Percentiles rank a stretch among this genome's conserved stretches.
phyloP scores from a whole-genome alignment of 2,113 vertebrate genomes.

The Rhegmatorhina hoffmannsi region DNA sequence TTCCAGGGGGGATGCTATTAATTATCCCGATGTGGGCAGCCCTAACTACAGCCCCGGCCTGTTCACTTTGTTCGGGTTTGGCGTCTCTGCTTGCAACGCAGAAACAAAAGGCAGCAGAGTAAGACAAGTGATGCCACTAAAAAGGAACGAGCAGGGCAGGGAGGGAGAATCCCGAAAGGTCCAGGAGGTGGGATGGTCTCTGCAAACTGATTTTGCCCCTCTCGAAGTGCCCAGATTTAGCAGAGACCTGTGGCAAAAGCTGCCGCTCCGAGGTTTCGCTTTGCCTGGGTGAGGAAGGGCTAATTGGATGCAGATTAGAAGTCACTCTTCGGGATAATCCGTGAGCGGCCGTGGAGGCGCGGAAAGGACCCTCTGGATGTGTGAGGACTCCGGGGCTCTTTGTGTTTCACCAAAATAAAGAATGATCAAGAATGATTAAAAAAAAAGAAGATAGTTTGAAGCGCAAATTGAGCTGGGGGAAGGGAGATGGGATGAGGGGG shows the following conservation, averaged over 20 bases:
- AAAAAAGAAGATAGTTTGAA: neutral
- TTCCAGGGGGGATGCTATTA: neutral
- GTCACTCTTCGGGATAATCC: neutral
- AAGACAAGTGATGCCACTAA: neutral
- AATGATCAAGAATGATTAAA: neutral
- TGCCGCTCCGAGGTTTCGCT: neutral
- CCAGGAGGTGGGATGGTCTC: neutral
- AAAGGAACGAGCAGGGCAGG: neutral
- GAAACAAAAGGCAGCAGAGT: neutral
- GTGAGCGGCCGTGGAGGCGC: neutral
- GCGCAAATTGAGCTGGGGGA: neutral
- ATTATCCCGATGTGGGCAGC: neutral
- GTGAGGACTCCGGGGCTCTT: fast-evolving
- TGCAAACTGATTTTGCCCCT: neutral
- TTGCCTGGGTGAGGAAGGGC: neutral
- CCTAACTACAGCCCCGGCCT: neutral
- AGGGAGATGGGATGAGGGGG: neutral
- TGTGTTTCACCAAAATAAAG: neutral
- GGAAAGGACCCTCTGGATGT: neutral
- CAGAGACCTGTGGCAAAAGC: neutral
- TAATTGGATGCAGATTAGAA: constrained; percentile 40
- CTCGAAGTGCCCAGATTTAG: neutral
- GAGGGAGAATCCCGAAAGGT: neutral
- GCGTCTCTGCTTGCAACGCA: neutral
- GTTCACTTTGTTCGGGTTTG: neutral